Evolutionary conservation across 2,113 vertebrate genomes (phyloP).

Genomic region (Spermophilus dauricus): DNA sequence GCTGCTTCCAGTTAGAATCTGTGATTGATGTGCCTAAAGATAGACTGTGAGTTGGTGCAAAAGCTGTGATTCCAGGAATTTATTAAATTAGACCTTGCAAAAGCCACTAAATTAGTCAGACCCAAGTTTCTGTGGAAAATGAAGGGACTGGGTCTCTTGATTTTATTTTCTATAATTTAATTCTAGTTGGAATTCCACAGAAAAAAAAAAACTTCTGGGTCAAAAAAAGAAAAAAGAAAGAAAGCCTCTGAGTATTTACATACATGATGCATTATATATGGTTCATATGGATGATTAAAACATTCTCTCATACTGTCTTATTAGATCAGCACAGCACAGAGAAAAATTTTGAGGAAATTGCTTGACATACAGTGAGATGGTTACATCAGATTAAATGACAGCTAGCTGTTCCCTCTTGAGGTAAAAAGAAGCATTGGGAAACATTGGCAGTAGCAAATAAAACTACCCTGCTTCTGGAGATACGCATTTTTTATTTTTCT

Average conservation of each 20-base stretch:
- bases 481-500: neutral
- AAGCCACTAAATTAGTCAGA: neutral
- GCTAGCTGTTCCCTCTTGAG: neutral
- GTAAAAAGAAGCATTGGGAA: neutral
- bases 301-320: constrained; percentile 33
- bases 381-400: constrained; percentile 10
- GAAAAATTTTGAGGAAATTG: constrained; percentile 38
- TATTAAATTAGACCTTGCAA: neutral
- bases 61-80: neutral
- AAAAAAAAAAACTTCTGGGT: neutral
- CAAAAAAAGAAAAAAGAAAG: constrained; percentile 11
- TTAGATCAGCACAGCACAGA: constrained; percentile 23
- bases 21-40: neutral
- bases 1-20: neutral
- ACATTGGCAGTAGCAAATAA: constrained; percentile 26
- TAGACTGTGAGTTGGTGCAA: neutral
- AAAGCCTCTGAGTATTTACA: constrained; percentile 51
- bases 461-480: neutral
- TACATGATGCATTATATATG: neutral
- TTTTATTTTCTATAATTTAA: constrained; percentile 22
- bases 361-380: neutral
- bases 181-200: neutral
- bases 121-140: neutral
- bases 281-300: constrained; percentile 45
- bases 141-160: neutral